Evolutionary conservation across 2,113 vertebrate genomes (phyloP), one percentile per base, ranked within the genome.

Genomic region (Glaucomys volans): DNA sequence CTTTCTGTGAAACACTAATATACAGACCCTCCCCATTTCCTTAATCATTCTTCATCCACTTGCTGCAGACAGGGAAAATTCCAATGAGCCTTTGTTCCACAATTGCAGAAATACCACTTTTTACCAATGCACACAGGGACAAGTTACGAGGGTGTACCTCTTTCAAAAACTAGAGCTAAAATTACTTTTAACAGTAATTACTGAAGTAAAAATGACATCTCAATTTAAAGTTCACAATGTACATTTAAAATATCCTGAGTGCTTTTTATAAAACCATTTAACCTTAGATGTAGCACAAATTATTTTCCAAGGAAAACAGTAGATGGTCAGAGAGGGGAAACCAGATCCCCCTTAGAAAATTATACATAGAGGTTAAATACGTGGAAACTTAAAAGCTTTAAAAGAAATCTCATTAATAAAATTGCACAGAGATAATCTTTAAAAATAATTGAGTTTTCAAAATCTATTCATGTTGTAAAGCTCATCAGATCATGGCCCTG

Each of bases 141-240:
- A 8, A 44, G 59, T 83, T 71, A 91, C 89, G 64, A 84, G n/a
- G 30, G n/a, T 52, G 6, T 66, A 76, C 35, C 24, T 93, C 28
- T 91, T 94, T 72, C 47, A 87, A 82, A 75, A 94, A 90, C 52
- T 50, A 81, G 17, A 94, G 67, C 92, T 95, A 93, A 80, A 95
- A 91, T 86, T 93, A 95, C 32, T 87, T 87, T 95, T 95, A 87
- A 90, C 52, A 83, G 10, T 80, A 95, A 93, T 93, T 86, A 83
- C 52, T 84, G 16, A 79, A 86, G 71, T 59, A 90, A 88, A 94
- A 76, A 93, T 90, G 76, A 88, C 82, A 83, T n/a, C 50, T 87
- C 91, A 92, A 59, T 80, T 90, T 90, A 80, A 83, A 94, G 57
- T 94, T 94, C 77, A 90, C 72, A 94, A 84, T 67, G 37, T 76